phyloP scores from a whole-genome alignment of 2,888 invertebrate genomes.

The Sicus ferrugineus region DNA sequence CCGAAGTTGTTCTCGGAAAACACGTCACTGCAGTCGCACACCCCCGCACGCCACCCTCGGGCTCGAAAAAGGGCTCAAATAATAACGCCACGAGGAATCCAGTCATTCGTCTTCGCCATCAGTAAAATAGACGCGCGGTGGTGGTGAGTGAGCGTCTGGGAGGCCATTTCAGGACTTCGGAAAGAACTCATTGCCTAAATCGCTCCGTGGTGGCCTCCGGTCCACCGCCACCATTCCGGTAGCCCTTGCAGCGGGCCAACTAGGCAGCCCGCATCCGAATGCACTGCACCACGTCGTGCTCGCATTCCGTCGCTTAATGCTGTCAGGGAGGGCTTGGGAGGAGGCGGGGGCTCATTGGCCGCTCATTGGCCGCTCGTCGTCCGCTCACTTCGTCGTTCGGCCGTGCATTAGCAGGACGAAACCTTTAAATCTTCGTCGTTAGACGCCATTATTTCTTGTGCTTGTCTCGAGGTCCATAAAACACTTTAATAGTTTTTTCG shows the following conservation, averaged over 20 bases:
- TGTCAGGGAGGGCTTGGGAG: background rate
- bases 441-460: constrained; percentile 61
- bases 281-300: constrained; percentile 22
- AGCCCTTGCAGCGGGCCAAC: background rate
- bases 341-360: background rate
- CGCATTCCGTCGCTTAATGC: constrained; percentile 15
- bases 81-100: constrained; percentile 39
- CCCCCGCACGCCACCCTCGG: constrained; percentile 24
- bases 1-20: background rate
- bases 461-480: constrained; percentile 63
- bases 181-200: constrained; percentile 34
- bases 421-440: constrained; percentile 52
- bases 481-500: constrained; percentile 63
- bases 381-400: background rate
- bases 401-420: constrained; percentile 35
- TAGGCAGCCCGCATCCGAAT: background rate
- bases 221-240: background rate
- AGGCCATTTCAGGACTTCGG: constrained; percentile 4
- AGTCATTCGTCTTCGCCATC: constrained; percentile 40
- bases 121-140: constrained; percentile 4
- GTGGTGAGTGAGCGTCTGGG: background rate
- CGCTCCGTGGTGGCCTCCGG: background rate
- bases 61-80: constrained; percentile 33
- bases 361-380: background rate
- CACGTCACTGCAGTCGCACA: background rate